Base-by-base conservation (phyloP, 2,888 invertebrate genomes). In the Osmoderma eremita region DNA sequence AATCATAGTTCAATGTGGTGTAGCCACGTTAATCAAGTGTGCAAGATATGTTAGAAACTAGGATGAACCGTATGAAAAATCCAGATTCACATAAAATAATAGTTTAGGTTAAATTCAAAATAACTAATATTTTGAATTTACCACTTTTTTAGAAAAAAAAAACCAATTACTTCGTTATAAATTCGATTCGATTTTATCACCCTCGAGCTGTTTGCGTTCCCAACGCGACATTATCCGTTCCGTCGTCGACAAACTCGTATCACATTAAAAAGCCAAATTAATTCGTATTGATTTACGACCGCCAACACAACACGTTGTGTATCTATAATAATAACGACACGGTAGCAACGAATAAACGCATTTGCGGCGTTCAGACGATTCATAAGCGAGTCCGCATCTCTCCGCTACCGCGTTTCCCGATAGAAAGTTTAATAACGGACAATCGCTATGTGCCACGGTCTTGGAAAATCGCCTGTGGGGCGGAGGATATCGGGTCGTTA, bases 231-330 rank as follows among this genome's bases (percentile, higher is more conserved):
- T 30, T 30, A 6, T 54, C 72, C 74, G 76, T 73, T 71, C 71
- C 72, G 75, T 72, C 73, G 76, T 75, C 76, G 73, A 66, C 69
- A 68, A 69, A 63, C 67, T 70, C 73, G n/a, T n/a, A n/a, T n/a
- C n/a, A 78, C 79, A 80, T 80, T 78, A 79, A 79, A 77, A 76
- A 77, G 70, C 74, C 74, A 75, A 78, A 77, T 74, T 72, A 71
- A 73, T 73, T 75, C 70, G 73, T 79, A 81, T 81, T 79, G 79
- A 80, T 76, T 76, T 76, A 75, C 77, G 75, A 75, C 74, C 77
- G n/a, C 24, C 22, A 22, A 2, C 30, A 15, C 20, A 1, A 17
- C 13, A 41, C 42, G 24, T 4, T 15, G 42, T 30, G 48, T 12
- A 20, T 20, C 24, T 24, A 8, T 22, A n/a, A 36, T 10, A 53